A percentile compares a stretch with the other conserved stretches of the same genome.
phyloP scores from a whole-genome alignment of 2,113 vertebrate species.

The Anthoscopus minutus region DNA sequence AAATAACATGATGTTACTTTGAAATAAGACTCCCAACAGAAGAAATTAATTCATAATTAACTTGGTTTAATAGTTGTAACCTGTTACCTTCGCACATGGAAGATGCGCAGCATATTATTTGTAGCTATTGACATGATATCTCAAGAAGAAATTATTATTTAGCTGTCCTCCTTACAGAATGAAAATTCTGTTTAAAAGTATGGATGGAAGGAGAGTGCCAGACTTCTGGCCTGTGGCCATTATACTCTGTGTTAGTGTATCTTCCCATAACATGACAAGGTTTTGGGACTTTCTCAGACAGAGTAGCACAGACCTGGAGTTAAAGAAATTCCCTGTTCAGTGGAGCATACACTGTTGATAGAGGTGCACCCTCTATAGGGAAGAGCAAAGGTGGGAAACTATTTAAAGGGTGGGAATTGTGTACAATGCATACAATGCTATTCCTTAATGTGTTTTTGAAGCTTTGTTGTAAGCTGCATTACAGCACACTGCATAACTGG shows the following conservation, averaged over 20 bases:
- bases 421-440: neutral
- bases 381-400: neutral
- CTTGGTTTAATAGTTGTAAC: neutral
- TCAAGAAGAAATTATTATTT: neutral
- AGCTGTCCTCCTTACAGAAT: neutral
- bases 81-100: neutral
- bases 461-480: neutral
- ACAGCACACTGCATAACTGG: accelerated
- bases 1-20: neutral
- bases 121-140: neutral
- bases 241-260: neutral
- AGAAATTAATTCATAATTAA: neutral
- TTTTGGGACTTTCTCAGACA: neutral
- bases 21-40: neutral
- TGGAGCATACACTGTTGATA: neutral
- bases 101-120: neutral
- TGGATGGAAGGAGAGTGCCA: neutral
- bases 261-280: neutral
- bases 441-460: neutral
- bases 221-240: neutral
- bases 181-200: neutral
- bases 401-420: neutral
- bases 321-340: neutral
- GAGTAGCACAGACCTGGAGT: neutral
- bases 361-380: neutral